These are phyloP conservation scores for Doris montereyensis DNA, from an alignment of 2,888 invertebrate species.

Conservation along the genomic window DNA sequence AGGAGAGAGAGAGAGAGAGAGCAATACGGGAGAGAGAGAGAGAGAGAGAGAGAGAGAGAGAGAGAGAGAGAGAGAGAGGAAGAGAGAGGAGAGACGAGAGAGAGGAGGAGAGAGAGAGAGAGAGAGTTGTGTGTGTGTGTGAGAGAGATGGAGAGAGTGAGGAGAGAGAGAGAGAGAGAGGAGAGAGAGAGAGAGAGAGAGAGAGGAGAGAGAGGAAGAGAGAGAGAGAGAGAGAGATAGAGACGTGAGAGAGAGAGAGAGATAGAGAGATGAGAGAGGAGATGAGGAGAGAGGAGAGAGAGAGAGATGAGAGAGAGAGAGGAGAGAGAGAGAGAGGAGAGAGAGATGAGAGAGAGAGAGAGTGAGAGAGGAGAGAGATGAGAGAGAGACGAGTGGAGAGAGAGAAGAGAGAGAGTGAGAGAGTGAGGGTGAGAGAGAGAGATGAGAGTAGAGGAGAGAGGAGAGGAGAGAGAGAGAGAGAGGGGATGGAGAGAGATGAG, in stretches of 20 bases:
- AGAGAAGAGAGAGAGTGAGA: background rate
- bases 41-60: background rate
- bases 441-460: background rate
- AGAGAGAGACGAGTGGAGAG: no score
- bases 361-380: no score
- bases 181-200: background rate
- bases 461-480: background rate
- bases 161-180: no score
- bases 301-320: background rate
- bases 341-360: no score
- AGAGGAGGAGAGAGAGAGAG: no score
- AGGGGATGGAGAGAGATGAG: background rate
- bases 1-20: constrained; percentile 31
- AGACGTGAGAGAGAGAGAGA: background rate
- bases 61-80: background rate
- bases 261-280: background rate
- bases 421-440: background rate
- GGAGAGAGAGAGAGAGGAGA: background rate
- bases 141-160: no score
- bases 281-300: no score
- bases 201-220: constrained; percentile 7
- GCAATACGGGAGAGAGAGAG: no score
- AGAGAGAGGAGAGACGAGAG: no score
- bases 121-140: no score
- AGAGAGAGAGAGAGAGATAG: constrained; percentile 15